phyloP scores from a whole-genome alignment of 2,113 vertebrate species.

The Chaetops frenatus region DNA sequence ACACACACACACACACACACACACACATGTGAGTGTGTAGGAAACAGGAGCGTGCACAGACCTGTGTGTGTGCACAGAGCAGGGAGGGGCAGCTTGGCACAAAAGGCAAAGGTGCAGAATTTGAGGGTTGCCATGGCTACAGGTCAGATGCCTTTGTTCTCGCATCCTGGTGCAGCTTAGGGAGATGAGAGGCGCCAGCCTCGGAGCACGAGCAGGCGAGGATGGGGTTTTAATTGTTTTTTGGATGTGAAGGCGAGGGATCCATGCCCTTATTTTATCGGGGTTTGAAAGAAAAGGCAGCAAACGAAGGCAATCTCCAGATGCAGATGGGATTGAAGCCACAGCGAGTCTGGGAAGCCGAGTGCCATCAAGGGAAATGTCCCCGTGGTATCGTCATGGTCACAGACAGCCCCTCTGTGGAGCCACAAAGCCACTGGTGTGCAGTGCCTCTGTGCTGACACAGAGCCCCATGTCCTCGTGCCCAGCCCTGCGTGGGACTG shows the following conservation, averaged over 20 bases:
- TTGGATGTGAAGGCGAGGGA: not conserved
- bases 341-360: not conserved
- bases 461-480: rapidly evolving
- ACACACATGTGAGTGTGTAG: not conserved
- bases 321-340: not conserved
- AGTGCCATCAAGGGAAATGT: not conserved
- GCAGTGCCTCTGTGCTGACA: not conserved
- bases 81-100: conserved; percentile 19
- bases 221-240: not conserved
- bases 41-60: not conserved
- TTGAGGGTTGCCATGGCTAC: conserved; percentile 65
- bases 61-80: not conserved
- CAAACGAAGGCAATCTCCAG: not conserved
- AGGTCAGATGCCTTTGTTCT: conserved; percentile 68
- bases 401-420: conserved; percentile 5
- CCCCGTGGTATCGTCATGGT: not conserved
- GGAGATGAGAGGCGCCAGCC: conserved; percentile 39
- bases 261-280: not conserved
- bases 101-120: conserved; percentile 65
- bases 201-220: not conserved
- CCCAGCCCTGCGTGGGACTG: not conserved
- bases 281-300: conserved; percentile 15
- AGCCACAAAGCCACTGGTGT: not conserved
- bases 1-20: rapidly evolving
- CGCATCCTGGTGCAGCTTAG: conserved; percentile 18